Evolutionary conservation across 2,888 invertebrate genomes (phyloP), one percentile per base, ranked within the genome.

Genomic region (Pollenia labialis): DNA sequence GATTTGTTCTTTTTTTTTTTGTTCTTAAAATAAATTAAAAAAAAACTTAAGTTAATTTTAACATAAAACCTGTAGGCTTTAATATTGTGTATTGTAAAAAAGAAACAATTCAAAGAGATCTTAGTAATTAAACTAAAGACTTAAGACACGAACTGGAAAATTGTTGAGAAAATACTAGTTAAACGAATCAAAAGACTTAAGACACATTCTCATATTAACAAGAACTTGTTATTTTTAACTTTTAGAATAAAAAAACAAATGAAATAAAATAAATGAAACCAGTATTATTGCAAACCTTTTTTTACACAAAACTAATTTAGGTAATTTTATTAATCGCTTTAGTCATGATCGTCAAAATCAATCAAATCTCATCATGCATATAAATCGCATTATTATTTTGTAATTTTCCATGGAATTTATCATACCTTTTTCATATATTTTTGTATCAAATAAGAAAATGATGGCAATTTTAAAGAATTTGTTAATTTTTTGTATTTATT

Each of bases 311-410:
- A 64, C 12, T 77, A 71, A 71, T 71, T 68, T 60, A 60, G 18
- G 44, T 32, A 54, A 60, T 81, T 72, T 76, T 46, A 52, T 56
- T 68, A 60, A 74, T 50, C 68, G 23, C 23, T 54, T 80, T 18
- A 80, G 66, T 84, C 79, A 84, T 72, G 66, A 56, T 58, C 44
- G 44, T 79, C 84, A 84, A 84, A 84, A 68, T 84, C 74, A 84
- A 79, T 84, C 72, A 72, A 72, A 60, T 44, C 58, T 40, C 71
- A 42, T 80, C 66, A 74, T 74, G 79, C 74, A 74, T 80, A 64
- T 66, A 72, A 80, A 58, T 42, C 44, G 46, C n/a, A 69, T 69
- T 71, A 9, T 1, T 10, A 16, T 58, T 68, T 58, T 48, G 68
- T 42, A 58, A 58, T 77, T 60, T 48, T 58, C 6, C 18, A 40